Conservation (phyloP, 2,113 vertebrate species). For the Dolichallabes microphthalmus region DNA sequence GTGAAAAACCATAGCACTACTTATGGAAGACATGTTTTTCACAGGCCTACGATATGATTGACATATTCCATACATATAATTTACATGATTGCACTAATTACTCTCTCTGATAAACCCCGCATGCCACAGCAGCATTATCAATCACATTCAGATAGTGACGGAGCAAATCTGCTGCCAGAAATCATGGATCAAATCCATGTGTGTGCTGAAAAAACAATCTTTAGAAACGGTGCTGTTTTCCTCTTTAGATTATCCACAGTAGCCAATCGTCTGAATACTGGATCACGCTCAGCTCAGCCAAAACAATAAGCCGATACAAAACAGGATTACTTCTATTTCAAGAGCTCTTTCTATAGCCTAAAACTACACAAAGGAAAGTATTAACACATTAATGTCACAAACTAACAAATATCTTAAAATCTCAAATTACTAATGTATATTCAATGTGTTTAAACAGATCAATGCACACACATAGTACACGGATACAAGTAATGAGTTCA, state of each 20-base stretch:
- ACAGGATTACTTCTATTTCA: slow-evolving; percentile 1
- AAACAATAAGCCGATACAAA: background rate
- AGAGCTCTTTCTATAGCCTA: background rate
- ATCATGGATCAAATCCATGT: slow-evolving; percentile 8
- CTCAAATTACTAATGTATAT: background rate
- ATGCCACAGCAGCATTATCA: slow-evolving; percentile 21
- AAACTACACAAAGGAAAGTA: background rate
- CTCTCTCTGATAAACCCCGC: slow-evolving; percentile 4
- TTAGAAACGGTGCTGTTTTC: background rate
- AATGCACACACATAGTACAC: background rate
- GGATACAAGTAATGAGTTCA: slow-evolving; percentile 9
- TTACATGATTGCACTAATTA: slow-evolving; percentile 28
- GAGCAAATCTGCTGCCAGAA: slow-evolving; percentile 10
- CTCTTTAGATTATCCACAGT: slow-evolving; percentile 28
- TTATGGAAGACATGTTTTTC: background rate
- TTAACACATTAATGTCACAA: background rate
- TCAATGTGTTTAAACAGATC: background rate
- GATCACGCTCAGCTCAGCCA: background rate
- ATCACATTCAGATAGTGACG: slow-evolving; percentile 16
- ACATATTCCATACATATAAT: background rate
- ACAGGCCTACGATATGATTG: background rate
- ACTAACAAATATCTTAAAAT: background rate
- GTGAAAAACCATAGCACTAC: background rate
- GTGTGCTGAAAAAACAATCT: background rate
- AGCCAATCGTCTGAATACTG: slow-evolving; percentile 10